Base-by-base conservation (phyloP, 2,113 vertebrate species). In the Cichladusa arquata region DNA sequence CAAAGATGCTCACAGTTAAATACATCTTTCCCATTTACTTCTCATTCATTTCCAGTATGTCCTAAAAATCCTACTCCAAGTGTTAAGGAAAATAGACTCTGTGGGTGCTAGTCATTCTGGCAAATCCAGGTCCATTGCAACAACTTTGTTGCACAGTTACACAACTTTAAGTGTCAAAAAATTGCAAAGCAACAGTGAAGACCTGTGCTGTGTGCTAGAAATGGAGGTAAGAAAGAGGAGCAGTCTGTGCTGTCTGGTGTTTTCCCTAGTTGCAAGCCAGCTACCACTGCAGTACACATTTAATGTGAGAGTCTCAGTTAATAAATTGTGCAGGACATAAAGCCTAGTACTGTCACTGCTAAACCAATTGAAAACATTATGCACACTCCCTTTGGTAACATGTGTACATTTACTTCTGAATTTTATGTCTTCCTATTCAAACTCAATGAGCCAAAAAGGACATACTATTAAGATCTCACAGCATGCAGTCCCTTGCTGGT, bases 351-450 rank as follows among this genome's bases (percentile, higher is more conserved):
- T 93, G 62, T 88, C 66, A 60, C 87, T 94, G 78, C 76, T 73
- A 88, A 88, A 92, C 33, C 31, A 42, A 64, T 50, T 92, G 85
- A 94, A 95, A 94, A 77, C 86, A 40, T 95, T 86, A 88, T 92
- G 79, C 36, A 36, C 25, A 12, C 71, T 91, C 72, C 34, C 66
- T 86, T 95, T 84, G 74, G 78, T 95, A 95, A 67, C 13, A 16
- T 12, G 0, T 60, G 31, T 86, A 48, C 58, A 1, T 94, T 93
- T 96, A 82, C 84, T 77, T 92, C 91, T 73, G 66, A 86, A 70
- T 96, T 91, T 95, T 93, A 96, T 97, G 86, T 78, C 86, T 92
- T 95, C 88, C 94, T 94, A 81, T 95, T 97, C 88, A 93, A 96
- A 95, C 38, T 88, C 94, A 96, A 90, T 97, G 88, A 96, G 95